Evolutionary conservation across 1,140 invertebrate genomes (phyloP), one percentile per base, ranked within the genome.

Genomic region (Diuraphis noxia): DNA sequence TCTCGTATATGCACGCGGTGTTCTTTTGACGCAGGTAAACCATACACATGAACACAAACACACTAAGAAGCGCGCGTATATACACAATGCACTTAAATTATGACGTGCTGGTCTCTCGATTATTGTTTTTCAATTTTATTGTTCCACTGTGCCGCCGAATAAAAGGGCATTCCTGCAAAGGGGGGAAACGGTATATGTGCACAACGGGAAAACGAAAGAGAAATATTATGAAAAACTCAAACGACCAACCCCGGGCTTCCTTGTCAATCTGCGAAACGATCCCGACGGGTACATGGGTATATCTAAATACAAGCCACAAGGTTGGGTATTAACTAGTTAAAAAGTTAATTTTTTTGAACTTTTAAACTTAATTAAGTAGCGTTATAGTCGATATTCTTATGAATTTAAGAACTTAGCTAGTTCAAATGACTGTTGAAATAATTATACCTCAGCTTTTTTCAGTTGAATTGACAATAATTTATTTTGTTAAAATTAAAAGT

Each of bases 21-120:
- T 84, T 84, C 30, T 84, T 84, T 84, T 84, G 36, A 81, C 77
- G 56, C 56, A 72, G 56, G 79, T 81, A 40, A 21, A 81, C 38
- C 7, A 40, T 6, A 81, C 38, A 40, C 38, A 40, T 2, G 10
- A 19, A 38, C 77, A 79, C 77, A 79, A 36, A 79, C 63, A 34
- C n/a, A 21, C n/a, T 19, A 13, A 63, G 10, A 63, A 63, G 56
- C 56, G 56, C 56, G 52, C 52, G 56, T 17, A n/a, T 49, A 49
- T 7, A 79, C 77, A 81, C 79, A 81, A 81, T 81, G 38, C 79
- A 40, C 38, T 81, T 81, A 40, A n/a, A n/a, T n/a, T 81, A 79
- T 21, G 36, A 40, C 36, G 23, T 81, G 4, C 23, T 40, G 21
- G 79, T 81, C 36, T 81, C 79, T 40, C 9, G 38, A 38, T 40